Evolutionary conservation across 2,888 invertebrate genomes (phyloP), one percentile per base, ranked within the genome.

Genomic region (Lamellibrachia columna): DNA sequence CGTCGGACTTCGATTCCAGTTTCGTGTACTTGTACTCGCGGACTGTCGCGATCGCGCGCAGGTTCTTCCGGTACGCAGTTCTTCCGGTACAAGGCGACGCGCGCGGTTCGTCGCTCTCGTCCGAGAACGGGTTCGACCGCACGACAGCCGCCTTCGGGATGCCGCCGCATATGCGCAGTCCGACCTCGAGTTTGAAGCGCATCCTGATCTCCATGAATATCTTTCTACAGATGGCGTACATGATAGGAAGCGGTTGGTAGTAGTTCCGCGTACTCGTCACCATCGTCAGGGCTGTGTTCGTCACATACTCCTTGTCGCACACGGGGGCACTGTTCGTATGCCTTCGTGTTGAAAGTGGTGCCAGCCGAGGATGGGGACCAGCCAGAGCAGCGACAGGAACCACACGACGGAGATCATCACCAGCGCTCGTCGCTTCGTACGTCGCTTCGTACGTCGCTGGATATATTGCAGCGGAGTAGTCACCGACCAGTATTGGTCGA

Each of bases 231-330:
- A 97, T 94, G 90, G 94, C 95, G 93, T 97, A 96, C 97, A 97
- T 97, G 22, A 97, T 95, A 7, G 96, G 95, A 28, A 97, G 95
- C 0, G 97, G 97, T n/a, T 97, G 95, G 94, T 97, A 97, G 94
- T 97, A 97, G 95, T 97, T 97, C 93, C 97, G 96, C 53, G 96
- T 96, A 22, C 97, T 97, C 53, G 52, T 1, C 4, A 97, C 95
- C 28, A 93, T 92, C 94, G 97, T 97, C 94, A 97, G 96, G 7
- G 96, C 95, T 2, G 96, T 96, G 93, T 96, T 96, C 91, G 96
- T 96, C 4, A 97, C 97, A 94, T 97, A 97, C 94, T 97, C 97
- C 0, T 97, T 97, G 93, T 97, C 97, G 94, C 97, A 97, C 1
- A 94, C 1, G 94, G 94, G 0, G 95, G 95, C 60, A 95, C 95